phyloP scores from a whole-genome alignment of 37 sponge, comb jelly and placozoan species.

The Agelas oroides region DNA sequence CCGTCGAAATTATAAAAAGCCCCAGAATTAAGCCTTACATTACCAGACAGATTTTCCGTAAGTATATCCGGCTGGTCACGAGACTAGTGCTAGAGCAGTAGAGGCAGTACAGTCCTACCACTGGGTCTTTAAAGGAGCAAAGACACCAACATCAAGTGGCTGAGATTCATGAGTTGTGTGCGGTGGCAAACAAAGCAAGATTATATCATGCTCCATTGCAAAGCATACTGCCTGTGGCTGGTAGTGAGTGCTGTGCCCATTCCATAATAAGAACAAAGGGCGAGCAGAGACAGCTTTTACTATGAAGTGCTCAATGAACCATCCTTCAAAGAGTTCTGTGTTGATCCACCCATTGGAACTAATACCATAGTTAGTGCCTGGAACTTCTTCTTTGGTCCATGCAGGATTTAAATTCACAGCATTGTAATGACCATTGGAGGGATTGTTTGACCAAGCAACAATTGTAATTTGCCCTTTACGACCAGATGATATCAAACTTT shows the following conservation, averaged over 20 bases:
- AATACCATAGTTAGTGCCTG: constrained; percentile 23
- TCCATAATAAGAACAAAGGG: constrained; percentile 58
- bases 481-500: constrained; percentile 34
- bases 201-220: constrained; percentile 39
- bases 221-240: constrained; percentile 38
- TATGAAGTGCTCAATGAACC: constrained; percentile 60
- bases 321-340: constrained; percentile 51
- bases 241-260: constrained; percentile 68
- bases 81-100: no score
- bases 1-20: no score
- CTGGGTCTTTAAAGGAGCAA: constrained; percentile 39
- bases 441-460: constrained; percentile 14
- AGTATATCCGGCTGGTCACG: no score
- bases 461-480: constrained; percentile 61
- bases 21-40: no score
- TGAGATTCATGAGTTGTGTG: constrained; percentile 60
- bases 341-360: constrained; percentile 38
- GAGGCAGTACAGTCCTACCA: no score
- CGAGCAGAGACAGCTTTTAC: constrained; percentile 36
- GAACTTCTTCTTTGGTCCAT: constrained; percentile 25
- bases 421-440: constrained; percentile 12
- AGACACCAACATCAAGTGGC: constrained; percentile 61
- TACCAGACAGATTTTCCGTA: no score
- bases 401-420: not conserved
- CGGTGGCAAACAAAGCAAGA: constrained; percentile 52